A percentile compares a stretch with the other conserved stretches of the same genome.
Evolutionary conservation across 2,797 vertebrate genomes (phyloP).

Genomic region (Sebastolobus alascanus): DNA sequence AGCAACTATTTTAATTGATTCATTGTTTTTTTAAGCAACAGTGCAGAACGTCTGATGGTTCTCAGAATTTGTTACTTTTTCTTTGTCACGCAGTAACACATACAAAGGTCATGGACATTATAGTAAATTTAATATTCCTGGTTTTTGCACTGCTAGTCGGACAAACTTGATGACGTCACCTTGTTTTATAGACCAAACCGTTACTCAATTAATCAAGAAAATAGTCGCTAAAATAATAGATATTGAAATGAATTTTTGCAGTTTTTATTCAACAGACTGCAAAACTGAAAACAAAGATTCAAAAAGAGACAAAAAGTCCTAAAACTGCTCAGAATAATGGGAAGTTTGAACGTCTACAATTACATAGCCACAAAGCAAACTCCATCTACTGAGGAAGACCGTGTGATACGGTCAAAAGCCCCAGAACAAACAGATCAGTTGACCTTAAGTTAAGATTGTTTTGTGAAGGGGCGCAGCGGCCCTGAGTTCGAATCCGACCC

Average conservation of each 20-base stretch:
- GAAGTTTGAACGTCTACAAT: not conserved
- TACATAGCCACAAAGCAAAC: not conserved
- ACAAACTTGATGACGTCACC: not conserved
- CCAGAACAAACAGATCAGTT: not conserved
- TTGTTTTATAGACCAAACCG: not conserved
- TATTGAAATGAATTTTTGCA: not conserved
- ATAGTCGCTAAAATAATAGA: not conserved
- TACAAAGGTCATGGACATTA: no score
- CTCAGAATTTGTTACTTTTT: not conserved
- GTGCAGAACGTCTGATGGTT: not conserved
- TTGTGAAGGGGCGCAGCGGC: not conserved
- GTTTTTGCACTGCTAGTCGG: not conserved
- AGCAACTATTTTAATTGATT: not conserved
- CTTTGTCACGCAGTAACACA: not conserved
- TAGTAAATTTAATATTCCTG: not conserved
- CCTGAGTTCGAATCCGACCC: not conserved
- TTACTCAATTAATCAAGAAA: not conserved
- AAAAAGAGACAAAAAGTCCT: not conserved
- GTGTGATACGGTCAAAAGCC: not conserved
- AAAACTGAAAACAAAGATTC: not conserved
- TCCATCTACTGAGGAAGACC: not conserved
- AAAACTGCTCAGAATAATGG: not conserved
- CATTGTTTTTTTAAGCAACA: not conserved
- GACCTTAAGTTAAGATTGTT: not conserved
- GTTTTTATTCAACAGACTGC: not conserved